Percentiles rank a stretch among this genome's conserved stretches.
phyloP scores from a whole-genome alignment of 2,113 vertebrate genomes.

The Dolichallabes microphthalmus region DNA sequence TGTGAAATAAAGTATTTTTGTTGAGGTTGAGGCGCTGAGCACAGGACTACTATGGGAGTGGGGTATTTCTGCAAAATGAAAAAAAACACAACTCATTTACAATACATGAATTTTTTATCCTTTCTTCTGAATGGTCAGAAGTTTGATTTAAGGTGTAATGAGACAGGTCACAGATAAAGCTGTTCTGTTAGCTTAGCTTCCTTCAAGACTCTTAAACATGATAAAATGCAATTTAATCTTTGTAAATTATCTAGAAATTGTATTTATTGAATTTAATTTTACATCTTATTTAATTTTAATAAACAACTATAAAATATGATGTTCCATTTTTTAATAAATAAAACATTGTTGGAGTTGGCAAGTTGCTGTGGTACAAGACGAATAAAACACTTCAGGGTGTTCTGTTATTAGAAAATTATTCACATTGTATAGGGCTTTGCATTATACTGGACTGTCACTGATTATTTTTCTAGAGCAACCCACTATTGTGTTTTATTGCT shows the following conservation, averaged over 20 bases:
- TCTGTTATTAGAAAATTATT: background rate
- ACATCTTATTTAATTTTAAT: background rate
- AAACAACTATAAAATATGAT: background rate
- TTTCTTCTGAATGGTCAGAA: background rate
- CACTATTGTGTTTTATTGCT: background rate
- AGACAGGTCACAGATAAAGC: background rate
- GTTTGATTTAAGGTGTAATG: background rate
- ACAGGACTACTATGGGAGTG: constrained; percentile 89
- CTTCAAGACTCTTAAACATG: background rate
- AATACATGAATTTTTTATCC: background rate
- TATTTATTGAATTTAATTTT: too few species aligned
- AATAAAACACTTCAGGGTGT: background rate
- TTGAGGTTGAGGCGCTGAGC: constrained; percentile 80
- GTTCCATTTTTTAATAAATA: background rate
- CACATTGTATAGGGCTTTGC: background rate
- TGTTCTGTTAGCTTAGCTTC: background rate
- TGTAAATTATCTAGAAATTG: background rate
- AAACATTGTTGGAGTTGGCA: background rate
- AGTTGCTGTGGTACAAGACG: background rate
- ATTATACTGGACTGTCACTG: background rate
- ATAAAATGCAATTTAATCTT: background rate
- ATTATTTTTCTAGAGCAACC: background rate
- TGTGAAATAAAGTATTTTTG: constrained; percentile 98
- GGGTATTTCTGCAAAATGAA: constrained; percentile 78
- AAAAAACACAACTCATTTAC: background rate